A percentile compares a stretch with the other conserved stretches of the same genome.
phyloP scores from a whole-genome alignment of 1,140 invertebrate species.

The Ips nitidus region DNA sequence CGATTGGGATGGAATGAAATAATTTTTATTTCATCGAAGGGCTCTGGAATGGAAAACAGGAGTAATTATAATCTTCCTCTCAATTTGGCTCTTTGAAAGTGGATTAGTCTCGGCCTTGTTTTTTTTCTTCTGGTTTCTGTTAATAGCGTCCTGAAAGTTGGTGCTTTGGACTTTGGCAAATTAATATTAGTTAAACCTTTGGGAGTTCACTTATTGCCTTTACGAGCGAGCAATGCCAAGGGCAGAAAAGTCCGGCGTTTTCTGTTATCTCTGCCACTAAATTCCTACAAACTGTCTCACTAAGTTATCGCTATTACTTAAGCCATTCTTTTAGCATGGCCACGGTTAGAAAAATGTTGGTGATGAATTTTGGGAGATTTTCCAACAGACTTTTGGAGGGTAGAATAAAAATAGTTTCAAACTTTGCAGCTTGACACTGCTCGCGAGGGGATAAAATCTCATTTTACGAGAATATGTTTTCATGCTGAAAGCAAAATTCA shows the following conservation, averaged over 20 bases:
- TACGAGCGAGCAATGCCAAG: not conserved
- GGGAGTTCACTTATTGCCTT: no score
- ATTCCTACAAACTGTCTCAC: slow-evolving; percentile 6
- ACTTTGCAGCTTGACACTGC: not conserved
- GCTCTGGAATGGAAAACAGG: no score
- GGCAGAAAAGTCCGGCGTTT: not conserved
- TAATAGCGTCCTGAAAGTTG: no score
- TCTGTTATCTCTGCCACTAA: slow-evolving; percentile 6
- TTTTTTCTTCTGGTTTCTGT: no score
- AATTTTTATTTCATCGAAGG: not conserved
- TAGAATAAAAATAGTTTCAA: not conserved
- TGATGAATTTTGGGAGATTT: not conserved
- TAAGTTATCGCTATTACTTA: slow-evolving; percentile 12
- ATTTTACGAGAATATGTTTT: not conserved
- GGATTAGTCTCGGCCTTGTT: no score
- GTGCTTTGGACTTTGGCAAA: no score
- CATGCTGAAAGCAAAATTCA: not conserved
- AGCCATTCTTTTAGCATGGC: not conserved
- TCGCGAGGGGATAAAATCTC: not conserved
- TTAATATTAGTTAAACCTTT: no score
- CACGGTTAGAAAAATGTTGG: slow-evolving; percentile 3
- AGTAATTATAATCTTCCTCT: no score
- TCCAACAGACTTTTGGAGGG: not conserved
- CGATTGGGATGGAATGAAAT: not conserved
- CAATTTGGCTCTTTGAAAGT: no score